Evolutionary conservation across 2,888 invertebrate genomes (phyloP), one percentile per base, ranked within the genome.

Genomic region (Dasypolia templi): DNA sequence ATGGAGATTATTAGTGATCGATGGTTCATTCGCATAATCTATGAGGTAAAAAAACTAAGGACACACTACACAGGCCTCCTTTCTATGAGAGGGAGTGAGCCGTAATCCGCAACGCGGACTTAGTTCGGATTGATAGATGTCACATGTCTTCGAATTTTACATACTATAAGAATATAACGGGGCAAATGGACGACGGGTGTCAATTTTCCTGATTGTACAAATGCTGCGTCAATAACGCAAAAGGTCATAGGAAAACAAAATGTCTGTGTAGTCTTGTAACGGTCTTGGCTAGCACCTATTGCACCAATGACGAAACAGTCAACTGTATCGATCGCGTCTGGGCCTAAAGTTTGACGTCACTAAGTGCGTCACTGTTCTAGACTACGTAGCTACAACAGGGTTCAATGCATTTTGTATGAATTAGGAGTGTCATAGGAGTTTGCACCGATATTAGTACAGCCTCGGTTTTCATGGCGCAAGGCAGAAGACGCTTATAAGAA

Each of bases 261-360:
- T 35, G 26, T 46, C 26, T 53, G 14, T n/a, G 17, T 12, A 61
- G 22, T 39, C 46, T 56, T 77, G 42, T 56, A 44, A 62, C 29
- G 49, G 4, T 26, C 39, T 64, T n/a, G 29, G 17, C 11, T 55
- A 19, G 49, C n/a, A 67, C 4, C 39, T 17, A 59, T 42, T 71
- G 81, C 82, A 81, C 32, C 49, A 62, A 49, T 82, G 78, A 85
- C 85, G 71, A 65, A 61, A 68, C 39, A 61, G 42, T 44, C 17
- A 51, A 59, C 35, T 44, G 51, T 42, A 82, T 82, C 68, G 82
- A 85, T 82, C 72, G 72, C 29, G 84, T 75, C 68, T 77, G 49
- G 39, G 35, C 39, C 19, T 46, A 63, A 42, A 68, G 65, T 59
- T 79, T 86, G 86, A 82, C 83, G 83, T 82, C 86, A 83, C 46